A percentile compares a stretch with the other conserved stretches of the same genome.
phyloP scores from a whole-genome alignment of 2,797 vertebrate genomes.

The Lemur catta region DNA sequence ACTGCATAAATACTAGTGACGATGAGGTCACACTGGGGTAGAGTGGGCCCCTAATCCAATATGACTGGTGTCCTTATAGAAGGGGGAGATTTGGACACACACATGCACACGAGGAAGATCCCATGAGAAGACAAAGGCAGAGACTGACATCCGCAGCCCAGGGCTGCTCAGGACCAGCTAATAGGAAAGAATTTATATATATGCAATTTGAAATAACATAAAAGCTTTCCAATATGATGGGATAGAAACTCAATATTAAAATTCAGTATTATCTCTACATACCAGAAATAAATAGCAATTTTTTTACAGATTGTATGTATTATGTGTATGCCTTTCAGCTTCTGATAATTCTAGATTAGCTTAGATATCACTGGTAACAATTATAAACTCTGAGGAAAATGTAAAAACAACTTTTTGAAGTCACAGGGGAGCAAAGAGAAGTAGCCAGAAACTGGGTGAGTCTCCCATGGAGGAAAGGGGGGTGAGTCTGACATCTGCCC shows the following conservation, averaged over 20 bases:
- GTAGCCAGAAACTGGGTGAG: not conserved
- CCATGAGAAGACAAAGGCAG: no score
- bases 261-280: not conserved
- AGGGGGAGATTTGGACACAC: no score
- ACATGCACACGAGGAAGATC: no score
- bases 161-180: not conserved
- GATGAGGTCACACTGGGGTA: rapidly evolving
- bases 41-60: not conserved
- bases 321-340: not conserved
- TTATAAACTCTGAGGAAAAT: not conserved
- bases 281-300: not conserved
- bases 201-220: not conserved
- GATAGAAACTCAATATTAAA: not conserved
- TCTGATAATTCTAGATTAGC: not conserved
- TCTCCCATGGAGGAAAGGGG: rapidly evolving
- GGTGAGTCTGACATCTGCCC: rapidly evolving
- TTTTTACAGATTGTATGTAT: not conserved
- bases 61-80: not conserved
- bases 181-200: not conserved
- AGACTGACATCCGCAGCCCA: no score
- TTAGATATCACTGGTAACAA: no score
- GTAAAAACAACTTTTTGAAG: not conserved
- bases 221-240: not conserved
- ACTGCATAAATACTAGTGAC: not conserved
- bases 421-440: not conserved